phyloP scores from a whole-genome alignment of 2,888 invertebrate genomes.

The Leptinotarsa haldemani region DNA sequence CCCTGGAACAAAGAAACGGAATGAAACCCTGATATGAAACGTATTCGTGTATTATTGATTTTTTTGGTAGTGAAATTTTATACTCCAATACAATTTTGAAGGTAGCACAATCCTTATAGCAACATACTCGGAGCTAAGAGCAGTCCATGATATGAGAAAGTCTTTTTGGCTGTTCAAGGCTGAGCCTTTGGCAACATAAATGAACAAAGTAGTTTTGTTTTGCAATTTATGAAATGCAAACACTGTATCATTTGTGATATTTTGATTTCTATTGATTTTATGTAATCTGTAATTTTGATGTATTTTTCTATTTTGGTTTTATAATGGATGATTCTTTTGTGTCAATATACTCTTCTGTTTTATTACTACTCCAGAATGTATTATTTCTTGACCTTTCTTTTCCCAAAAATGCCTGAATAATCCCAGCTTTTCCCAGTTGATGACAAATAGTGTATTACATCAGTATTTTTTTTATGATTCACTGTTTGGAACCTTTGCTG shows the following conservation, averaged over 20 bases:
- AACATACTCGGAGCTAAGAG: not conserved
- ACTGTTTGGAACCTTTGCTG: no score
- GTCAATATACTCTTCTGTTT: slow-evolving; percentile 25
- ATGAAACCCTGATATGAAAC: no score
- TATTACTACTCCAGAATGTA: slow-evolving; percentile 12
- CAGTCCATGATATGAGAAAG: not conserved
- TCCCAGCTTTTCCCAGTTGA: no score
- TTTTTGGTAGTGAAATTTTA: no score
- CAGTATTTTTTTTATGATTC: no score
- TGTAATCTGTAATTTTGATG: slow-evolving; percentile 21
- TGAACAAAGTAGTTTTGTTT: slow-evolving; percentile 5
- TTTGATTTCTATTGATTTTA: slow-evolving; percentile 22
- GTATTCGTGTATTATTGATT: no score
- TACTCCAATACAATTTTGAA: not conserved
- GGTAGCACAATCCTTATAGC: not conserved
- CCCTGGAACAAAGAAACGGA: no score
- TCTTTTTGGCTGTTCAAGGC: not conserved
- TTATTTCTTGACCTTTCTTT: not conserved
- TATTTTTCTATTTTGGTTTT: slow-evolving; percentile 19
- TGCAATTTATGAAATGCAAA: slow-evolving; percentile 15
- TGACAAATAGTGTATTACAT: no score
- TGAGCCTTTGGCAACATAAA: not conserved
- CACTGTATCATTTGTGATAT: slow-evolving; percentile 41
- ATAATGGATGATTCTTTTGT: slow-evolving; percentile 11
- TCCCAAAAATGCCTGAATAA: not conserved